These are phyloP conservation scores for Nesogale talazaci DNA, from an alignment of 2,113 vertebrate genomes.

Conservation along the genomic window DNA sequence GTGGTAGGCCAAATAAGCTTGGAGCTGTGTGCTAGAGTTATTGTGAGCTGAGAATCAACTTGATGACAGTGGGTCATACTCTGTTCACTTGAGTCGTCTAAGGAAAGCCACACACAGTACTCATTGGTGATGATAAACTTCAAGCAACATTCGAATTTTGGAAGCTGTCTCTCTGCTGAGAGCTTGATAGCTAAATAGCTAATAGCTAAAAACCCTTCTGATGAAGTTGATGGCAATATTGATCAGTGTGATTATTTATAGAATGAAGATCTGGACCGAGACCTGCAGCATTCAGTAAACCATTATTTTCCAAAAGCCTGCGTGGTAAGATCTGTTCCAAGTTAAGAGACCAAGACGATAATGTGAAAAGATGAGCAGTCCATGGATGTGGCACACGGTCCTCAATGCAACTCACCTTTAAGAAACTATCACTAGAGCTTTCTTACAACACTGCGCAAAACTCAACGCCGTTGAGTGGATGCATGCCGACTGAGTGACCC, in stretches of 20 bases:
- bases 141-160: neutral
- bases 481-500: no score
- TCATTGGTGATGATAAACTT: neutral
- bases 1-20: no score
- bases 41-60: no score
- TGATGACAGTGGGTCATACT: neutral
- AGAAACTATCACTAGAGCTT: no score
- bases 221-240: neutral
- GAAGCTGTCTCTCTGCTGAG: neutral
- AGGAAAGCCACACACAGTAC: neutral
- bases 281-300: neutral
- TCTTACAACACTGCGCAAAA: no score
- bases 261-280: neutral
- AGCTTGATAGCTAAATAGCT: neutral
- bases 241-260: neutral
- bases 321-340: neutral
- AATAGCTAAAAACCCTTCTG: neutral
- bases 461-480: no score
- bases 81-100: neutral
- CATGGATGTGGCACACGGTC: neutral
- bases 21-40: no score
- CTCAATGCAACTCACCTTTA: neutral
- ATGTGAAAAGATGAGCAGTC: neutral
- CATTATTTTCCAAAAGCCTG: neutral
- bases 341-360: neutral